Conservation (phyloP, 1,140 invertebrate species). For the Dreissena rostriformis region DNA sequence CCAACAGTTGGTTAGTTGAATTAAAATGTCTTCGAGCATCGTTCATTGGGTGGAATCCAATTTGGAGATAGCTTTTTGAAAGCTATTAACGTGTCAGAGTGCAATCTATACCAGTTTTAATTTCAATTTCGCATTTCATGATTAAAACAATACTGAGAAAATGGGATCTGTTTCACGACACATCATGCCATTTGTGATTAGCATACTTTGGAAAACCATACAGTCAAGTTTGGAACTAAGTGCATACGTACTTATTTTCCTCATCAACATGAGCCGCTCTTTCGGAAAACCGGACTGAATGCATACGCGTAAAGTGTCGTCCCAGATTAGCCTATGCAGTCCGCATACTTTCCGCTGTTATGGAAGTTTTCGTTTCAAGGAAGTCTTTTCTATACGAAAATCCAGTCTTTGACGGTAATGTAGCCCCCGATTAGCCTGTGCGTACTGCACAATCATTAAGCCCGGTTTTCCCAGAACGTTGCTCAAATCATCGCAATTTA, state of each 20-base stretch:
- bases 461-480: no score
- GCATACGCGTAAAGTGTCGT: not conserved
- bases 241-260: not conserved
- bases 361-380: no score
- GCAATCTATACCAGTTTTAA: not conserved
- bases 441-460: no score
- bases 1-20: not conserved
- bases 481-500: no score
- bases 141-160: not conserved
- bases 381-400: no score
- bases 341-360: no score
- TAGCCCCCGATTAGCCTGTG: no score
- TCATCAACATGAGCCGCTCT: not conserved
- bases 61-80: not conserved
- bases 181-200: not conserved
- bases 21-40: not conserved
- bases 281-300: not conserved
- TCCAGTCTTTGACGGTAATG: no score
- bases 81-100: not conserved
- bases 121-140: not conserved
- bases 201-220: not conserved
- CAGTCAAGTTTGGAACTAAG: not conserved
- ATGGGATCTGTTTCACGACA: not conserved
- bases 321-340: not conserved
- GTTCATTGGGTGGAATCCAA: not conserved